These are phyloP conservation scores for Alexandromys fortis DNA, from an alignment of 2,113 vertebrate genomes.

Conservation along the genomic window DNA sequence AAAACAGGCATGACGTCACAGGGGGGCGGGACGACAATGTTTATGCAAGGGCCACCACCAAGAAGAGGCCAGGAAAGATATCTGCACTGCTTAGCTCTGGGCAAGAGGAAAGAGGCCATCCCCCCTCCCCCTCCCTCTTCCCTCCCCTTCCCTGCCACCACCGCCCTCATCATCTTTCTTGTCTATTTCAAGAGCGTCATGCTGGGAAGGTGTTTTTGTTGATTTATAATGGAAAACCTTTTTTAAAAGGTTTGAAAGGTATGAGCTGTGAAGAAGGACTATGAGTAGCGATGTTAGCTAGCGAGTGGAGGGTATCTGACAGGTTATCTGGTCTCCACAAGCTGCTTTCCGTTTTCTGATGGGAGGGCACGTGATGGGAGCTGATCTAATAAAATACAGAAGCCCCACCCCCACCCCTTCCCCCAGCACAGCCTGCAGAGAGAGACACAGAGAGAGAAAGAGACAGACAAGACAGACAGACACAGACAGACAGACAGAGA, in stretches of 20 bases:
- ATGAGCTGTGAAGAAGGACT: neutral
- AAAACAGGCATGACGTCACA: neutral
- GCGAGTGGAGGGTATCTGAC: neutral
- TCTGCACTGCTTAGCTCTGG: neutral
- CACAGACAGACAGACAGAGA: too few species aligned
- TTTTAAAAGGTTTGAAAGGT: slow-evolving; percentile 22
- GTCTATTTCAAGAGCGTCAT: neutral
- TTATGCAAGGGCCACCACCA: neutral
- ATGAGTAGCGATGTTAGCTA: neutral
- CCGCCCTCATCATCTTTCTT: neutral
- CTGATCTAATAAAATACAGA: neutral
- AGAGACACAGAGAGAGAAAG: rapidly evolving
- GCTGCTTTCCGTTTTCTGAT: neutral
- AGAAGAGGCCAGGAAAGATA: neutral
- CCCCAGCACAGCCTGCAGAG: neutral
- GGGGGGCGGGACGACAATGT: rapidly evolving
- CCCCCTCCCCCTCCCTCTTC: rapidly evolving
- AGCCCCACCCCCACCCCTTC: rapidly evolving
- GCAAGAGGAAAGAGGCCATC: neutral
- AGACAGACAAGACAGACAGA: too few species aligned
- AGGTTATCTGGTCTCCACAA: neutral
- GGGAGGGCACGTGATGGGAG: neutral
- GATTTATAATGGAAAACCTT: neutral
- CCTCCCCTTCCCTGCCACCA: neutral
- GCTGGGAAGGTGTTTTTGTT: neutral